Evolutionary conservation across 1,140 invertebrate species (phyloP).

Genomic region (Rhagoletis pomonella): DNA sequence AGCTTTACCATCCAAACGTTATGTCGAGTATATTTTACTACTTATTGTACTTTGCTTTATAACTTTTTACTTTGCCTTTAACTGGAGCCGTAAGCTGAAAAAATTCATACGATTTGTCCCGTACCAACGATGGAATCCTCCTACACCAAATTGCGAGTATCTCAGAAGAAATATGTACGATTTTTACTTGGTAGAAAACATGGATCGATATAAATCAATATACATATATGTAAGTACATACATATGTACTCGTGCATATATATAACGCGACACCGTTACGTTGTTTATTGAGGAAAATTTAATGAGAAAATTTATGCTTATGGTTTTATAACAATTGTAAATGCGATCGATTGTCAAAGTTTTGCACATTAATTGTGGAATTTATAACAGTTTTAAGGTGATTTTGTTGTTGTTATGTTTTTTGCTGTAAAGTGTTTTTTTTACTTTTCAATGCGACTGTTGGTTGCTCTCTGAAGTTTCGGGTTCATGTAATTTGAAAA

Average conservation of each 20-base stretch:
- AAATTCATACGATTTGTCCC: too few relatives aligned
- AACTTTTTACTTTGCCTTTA: too few relatives aligned
- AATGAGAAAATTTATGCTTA: conserved; percentile 46
- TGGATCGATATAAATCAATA: too few relatives aligned
- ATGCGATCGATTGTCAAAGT: conserved; percentile 40
- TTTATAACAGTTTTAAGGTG: not conserved
- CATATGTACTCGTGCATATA: not conserved
- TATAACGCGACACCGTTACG: not conserved
- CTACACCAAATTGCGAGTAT: too few relatives aligned
- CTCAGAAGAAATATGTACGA: too few relatives aligned
- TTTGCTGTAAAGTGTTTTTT: not conserved
- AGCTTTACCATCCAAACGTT: too few relatives aligned
- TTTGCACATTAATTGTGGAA: conserved; percentile 38
- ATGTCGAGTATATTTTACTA: too few relatives aligned
- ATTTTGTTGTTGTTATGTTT: conserved; percentile 21
- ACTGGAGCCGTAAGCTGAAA: too few relatives aligned
- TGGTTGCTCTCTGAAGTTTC: not conserved
- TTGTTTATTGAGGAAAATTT: conserved; percentile 26
- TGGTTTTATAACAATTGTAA: conserved; percentile 11
- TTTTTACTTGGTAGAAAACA: too few relatives aligned
- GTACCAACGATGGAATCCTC: too few relatives aligned
- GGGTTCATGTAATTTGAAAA: not conserved
- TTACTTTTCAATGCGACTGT: not conserved
- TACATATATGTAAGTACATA: not conserved
- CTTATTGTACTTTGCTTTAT: too few relatives aligned